Conservation (phyloP, 2,888 invertebrate species). For the Nomada fucata region DNA sequence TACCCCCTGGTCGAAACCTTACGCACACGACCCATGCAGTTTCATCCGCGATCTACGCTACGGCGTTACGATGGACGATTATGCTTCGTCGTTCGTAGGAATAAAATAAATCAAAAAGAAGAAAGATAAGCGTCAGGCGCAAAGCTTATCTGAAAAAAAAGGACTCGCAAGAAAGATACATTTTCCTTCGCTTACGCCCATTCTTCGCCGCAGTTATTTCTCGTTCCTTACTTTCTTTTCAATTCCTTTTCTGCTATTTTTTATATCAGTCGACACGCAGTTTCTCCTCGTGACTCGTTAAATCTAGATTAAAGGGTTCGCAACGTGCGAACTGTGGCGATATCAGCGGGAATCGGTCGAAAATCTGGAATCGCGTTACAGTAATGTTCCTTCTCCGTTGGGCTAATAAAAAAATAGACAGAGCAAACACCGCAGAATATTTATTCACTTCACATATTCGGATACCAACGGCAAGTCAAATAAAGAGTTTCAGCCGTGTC, state of each 20-base stretch:
- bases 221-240: background rate
- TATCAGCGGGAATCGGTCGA: background rate
- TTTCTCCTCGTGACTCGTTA: background rate
- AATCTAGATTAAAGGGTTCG: slow-evolving; percentile 9
- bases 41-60: background rate
- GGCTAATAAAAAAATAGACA: background rate
- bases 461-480: slow-evolving; percentile 15
- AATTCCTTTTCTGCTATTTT: no score
- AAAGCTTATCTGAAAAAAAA: slow-evolving; percentile 16
- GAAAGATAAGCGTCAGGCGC: background rate
- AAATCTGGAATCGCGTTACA: background rate
- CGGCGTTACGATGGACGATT: background rate
- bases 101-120: background rate
- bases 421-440: background rate
- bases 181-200: no score
- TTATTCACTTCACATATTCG: background rate
- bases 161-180: no score
- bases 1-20: no score
- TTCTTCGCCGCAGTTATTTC: background rate
- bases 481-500: background rate
- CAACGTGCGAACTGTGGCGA: background rate
- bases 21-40: slow-evolving; percentile 6
- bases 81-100: slow-evolving; percentile 8
- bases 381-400: no score
- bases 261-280: background rate